phyloP scores from a whole-genome alignment of 2,797 vertebrate species.

The Trichosurus vulpecula region DNA sequence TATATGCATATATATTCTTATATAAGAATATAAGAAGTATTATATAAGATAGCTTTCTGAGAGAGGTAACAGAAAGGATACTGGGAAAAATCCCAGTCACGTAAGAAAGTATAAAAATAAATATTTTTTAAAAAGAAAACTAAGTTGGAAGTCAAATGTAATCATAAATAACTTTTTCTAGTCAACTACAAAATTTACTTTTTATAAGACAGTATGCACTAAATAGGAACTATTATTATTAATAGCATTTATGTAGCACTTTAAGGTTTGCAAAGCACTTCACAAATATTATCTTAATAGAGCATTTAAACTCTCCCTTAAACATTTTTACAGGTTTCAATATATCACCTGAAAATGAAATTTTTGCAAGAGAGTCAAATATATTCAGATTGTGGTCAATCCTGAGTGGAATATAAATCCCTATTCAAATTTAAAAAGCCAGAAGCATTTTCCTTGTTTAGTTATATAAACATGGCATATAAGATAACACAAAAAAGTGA shows the following conservation, averaged over 20 bases:
- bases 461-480: rapidly evolving
- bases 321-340: not conserved
- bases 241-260: not conserved
- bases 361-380: not conserved
- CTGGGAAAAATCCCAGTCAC: not conserved
- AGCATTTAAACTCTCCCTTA: not conserved
- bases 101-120: not conserved
- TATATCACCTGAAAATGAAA: not conserved
- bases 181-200: not conserved
- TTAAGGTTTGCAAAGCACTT: not conserved
- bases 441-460: not conserved
- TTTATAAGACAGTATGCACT: not conserved
- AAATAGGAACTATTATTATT: not conserved
- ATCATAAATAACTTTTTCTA: not conserved
- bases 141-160: not conserved
- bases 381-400: not conserved
- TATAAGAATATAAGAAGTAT: too few relatives aligned
- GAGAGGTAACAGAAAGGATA: not conserved
- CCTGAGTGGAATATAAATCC: too few relatives aligned
- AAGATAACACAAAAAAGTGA: not conserved
- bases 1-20: too few relatives aligned
- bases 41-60: not conserved
- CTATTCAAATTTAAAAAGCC: not conserved
- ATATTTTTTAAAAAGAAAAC: not conserved
- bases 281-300: not conserved